Evolutionary conservation across 1,140 invertebrate species (phyloP), one percentile per base, ranked within the genome.

Genomic region (Belonocnema kinseyi): DNA sequence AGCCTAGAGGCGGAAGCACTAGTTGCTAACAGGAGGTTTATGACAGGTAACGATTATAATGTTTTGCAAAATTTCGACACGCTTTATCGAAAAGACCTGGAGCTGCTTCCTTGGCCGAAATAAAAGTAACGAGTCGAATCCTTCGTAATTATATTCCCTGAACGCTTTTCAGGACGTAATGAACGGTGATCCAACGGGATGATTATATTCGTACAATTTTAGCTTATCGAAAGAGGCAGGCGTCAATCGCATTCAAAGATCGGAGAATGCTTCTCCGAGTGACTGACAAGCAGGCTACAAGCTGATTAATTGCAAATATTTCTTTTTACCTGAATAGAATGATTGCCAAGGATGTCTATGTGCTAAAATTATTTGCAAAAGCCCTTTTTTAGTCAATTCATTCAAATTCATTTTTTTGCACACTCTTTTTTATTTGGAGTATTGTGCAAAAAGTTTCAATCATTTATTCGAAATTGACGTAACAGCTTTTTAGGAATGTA

Each of bases 221-320:
- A 61, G 33, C 16, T 61, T 26, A 26, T 66, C 26, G 40, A 16
- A 13, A 40, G 14, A 33, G 58, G 33, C 16, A 21, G 21, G 26
- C 58, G 14, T 66, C 26, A 66, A 66, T 46, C 33, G 33, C 3
- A 26, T 66, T 66, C 61, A 66, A 16, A n/a, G 61, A 66, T 66
- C n/a, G 58, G 33, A 66, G 21, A 66, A 54, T 66, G 14, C n/a
- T 40, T 40, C 13, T 8, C 16, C 14, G 17, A 19, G 17, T 54
- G 17, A 54, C n/a, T 54, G 6, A 19, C 10, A 10, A 46, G 40
- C 40, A 46, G 40, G 40, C 40, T 11, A 46, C 40, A 46, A 46
- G 40, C 40, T 6, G 53, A 54, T 54, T 17, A 19, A 54, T 54
- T 54, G n/a, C 10, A 54, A 54, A 54, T 46, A 46, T 46, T 11